Conservation (phyloP, 2,888 invertebrate species). For the Acronicta leporina region DNA sequence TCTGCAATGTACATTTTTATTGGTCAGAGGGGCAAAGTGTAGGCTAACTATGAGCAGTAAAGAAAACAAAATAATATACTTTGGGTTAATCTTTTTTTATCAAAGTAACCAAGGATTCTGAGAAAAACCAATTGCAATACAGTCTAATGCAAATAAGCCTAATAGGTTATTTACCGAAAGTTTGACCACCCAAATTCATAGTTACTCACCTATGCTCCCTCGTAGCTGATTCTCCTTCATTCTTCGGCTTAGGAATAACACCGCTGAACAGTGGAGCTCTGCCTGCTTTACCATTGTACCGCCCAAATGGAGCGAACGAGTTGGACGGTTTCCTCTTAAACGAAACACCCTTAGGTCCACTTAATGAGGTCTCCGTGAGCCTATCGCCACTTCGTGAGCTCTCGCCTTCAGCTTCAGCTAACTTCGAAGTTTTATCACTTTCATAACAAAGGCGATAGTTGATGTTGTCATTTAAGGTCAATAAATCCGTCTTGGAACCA, state of each 20-base stretch:
- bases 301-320: conserved; percentile 81
- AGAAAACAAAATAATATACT: too few species aligned
- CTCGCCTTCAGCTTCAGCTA: conserved; percentile 73
- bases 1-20: too few species aligned
- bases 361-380: conserved; percentile 81
- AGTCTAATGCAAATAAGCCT: too few species aligned
- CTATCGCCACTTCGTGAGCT: conserved; percentile 72
- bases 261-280: conserved; percentile 77
- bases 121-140: too few species aligned
- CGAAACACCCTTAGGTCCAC: conserved; percentile 73
- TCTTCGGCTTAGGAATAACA: conserved; percentile 75
- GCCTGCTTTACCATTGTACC: conserved; percentile 66
- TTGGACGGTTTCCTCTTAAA: conserved; percentile 74
- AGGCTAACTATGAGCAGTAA: too few species aligned
- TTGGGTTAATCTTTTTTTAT: too few species aligned
- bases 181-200: too few species aligned
- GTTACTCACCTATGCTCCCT: conserved; percentile 76
- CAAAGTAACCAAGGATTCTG: too few species aligned
- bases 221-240: conserved; percentile 70
- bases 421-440: conserved; percentile 72
- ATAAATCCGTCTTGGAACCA: conserved; percentile 86
- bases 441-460: conserved; percentile 86
- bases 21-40: too few species aligned
- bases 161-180: too few species aligned
- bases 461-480: conserved; percentile 87